phyloP scores from a whole-genome alignment of 2,888 invertebrate species.

The Heliconius erato region DNA sequence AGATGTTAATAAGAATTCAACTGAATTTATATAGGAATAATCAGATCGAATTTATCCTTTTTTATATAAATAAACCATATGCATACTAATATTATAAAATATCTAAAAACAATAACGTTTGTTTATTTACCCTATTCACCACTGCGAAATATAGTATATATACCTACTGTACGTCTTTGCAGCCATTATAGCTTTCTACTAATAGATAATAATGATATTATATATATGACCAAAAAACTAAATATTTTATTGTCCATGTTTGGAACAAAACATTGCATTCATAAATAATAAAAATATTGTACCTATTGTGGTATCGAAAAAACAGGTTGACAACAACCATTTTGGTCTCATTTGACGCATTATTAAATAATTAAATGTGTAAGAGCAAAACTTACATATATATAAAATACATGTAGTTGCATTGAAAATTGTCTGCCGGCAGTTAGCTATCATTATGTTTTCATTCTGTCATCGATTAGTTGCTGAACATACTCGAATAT shows the following conservation, averaged over 20 bases:
- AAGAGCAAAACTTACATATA: not conserved
- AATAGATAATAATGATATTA: no score
- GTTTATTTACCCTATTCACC: no score
- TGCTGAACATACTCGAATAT: conserved; percentile 19
- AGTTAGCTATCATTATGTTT: conserved; percentile 17
- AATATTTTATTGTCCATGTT: no score
- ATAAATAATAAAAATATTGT: not conserved
- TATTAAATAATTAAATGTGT: not conserved
- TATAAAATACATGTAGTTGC: not conserved
- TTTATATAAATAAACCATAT: no score
- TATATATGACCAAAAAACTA: no score
- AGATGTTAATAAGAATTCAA: not conserved
- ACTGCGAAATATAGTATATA: no score
- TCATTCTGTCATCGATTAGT: conserved; percentile 19
- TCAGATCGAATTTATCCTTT: not conserved
- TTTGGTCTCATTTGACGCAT: not conserved
- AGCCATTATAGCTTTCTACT: no score
- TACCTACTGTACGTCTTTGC: no score
- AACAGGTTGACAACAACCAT: not conserved
- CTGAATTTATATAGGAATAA: not conserved
- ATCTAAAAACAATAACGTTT: no score
- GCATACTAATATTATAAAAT: no score
- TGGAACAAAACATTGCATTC: not conserved
- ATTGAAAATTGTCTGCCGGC: conserved; percentile 7
- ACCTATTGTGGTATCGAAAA: not conserved